Percentiles rank a stretch among this genome's conserved stretches.
Conservation (phyloP, 1,140 invertebrate genomes). For the Camponotus floridanus region DNA sequence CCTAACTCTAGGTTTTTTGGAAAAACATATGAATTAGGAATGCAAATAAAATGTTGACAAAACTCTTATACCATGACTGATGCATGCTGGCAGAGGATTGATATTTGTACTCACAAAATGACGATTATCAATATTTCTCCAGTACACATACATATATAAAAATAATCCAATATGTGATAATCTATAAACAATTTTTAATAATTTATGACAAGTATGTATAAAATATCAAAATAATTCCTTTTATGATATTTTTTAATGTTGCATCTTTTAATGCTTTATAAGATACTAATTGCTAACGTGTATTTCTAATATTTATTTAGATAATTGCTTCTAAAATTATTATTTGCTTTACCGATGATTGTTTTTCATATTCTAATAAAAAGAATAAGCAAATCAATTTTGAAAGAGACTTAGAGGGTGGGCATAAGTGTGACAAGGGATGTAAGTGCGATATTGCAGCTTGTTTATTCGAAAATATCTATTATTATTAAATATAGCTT, state of each 20-base stretch:
- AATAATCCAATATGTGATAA: slow-evolving; percentile 15
- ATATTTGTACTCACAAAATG: slow-evolving; percentile 48
- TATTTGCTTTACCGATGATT: slow-evolving; percentile 34
- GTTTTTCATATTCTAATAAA: slow-evolving; percentile 33
- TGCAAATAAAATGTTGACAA: slow-evolving; percentile 36
- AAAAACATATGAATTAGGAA: slow-evolving; percentile 56
- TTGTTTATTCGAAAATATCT: slow-evolving; percentile 34
- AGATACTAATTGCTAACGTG: slow-evolving; percentile 31
- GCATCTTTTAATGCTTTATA: background rate
- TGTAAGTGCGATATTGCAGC: slow-evolving; percentile 82
- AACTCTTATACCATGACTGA: slow-evolving; percentile 64
- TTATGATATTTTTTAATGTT: slow-evolving; percentile 13
- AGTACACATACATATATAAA: slow-evolving; percentile 24
- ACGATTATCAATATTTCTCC: slow-evolving; percentile 56
- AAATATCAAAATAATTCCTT: slow-evolving; percentile 22
- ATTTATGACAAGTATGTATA: background rate
- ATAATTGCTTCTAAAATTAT: slow-evolving; percentile 43
- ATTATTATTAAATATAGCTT: slow-evolving; percentile 59
- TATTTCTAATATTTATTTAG: slow-evolving; percentile 28
- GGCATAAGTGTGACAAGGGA: slow-evolving; percentile 86
- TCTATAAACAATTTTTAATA: background rate
- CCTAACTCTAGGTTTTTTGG: slow-evolving; percentile 64
- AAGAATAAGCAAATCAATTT: slow-evolving; percentile 66
- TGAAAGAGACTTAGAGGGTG: slow-evolving; percentile 82
- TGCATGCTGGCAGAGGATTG: slow-evolving; percentile 61